These are phyloP conservation scores for Noctua pronuba DNA, from an alignment of 2,888 invertebrate genomes.

Conservation along the genomic window DNA sequence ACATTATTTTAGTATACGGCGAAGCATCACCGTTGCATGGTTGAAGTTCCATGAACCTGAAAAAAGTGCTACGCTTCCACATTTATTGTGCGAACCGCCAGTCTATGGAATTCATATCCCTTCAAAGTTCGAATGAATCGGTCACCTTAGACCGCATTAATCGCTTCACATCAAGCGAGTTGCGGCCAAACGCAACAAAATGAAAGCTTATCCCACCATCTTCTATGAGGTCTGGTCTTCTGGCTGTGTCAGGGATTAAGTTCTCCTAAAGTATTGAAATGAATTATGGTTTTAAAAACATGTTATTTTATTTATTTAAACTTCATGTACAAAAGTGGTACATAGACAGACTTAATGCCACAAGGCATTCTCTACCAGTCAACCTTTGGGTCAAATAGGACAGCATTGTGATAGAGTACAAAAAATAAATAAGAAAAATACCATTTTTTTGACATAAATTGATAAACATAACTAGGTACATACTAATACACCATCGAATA, in stretches of 20 bases:
- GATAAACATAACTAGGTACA: too few relatives aligned
- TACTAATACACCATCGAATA: too few relatives aligned
- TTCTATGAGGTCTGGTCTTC: neutral
- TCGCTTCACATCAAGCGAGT: neutral
- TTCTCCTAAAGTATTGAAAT: neutral
- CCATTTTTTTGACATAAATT: too few relatives aligned
- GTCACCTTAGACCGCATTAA: too few relatives aligned
- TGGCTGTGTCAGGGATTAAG: neutral
- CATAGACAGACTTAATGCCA: too few relatives aligned
- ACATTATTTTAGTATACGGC: too few relatives aligned
- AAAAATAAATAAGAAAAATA: too few relatives aligned
- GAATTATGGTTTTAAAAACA: neutral
- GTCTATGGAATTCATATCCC: neutral
- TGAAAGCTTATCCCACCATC: neutral
- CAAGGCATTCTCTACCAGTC: too few relatives aligned
- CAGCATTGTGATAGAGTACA: too few relatives aligned
- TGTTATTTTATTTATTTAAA: too few relatives aligned
- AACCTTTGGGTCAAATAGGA: too few relatives aligned
- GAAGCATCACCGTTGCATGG: neutral
- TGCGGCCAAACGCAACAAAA: neutral
- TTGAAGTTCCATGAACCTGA: neutral
- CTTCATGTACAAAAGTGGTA: too few relatives aligned
- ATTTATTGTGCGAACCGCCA: neutral
- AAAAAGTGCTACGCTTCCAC: neutral
- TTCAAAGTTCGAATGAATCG: neutral